Evolutionary conservation across 2,113 vertebrate genomes (phyloP).

Genomic region (Odocoileus hemionus): DNA sequence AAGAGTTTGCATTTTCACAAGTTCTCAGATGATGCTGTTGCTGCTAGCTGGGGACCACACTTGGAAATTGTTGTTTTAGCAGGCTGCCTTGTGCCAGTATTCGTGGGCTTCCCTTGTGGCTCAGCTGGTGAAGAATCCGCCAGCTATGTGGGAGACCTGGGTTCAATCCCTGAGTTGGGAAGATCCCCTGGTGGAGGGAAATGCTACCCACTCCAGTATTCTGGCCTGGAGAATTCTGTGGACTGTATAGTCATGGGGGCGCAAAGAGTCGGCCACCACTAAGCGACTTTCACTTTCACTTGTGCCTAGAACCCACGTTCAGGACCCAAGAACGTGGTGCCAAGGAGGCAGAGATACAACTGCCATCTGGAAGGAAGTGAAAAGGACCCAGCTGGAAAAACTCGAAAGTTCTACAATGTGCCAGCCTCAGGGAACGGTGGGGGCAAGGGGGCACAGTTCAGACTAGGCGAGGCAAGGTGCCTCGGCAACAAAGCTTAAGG

Average conservation of each 20-base stretch:
- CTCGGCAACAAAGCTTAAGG: background rate
- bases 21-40: background rate
- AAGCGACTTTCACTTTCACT: background rate
- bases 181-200: background rate
- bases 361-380: background rate
- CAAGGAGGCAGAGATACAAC: background rate
- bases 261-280: background rate
- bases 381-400: background rate
- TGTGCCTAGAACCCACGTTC: background rate
- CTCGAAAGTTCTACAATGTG: background rate
- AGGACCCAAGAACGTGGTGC: background rate
- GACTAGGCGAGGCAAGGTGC: background rate
- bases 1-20: background rate
- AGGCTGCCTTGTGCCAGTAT: background rate
- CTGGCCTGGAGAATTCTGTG: background rate
- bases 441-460: background rate
- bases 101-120: background rate
- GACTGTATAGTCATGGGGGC: background rate
- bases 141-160: background rate
- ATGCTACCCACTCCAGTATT: background rate
- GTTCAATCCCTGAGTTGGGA: background rate
- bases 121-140: background rate
- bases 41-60: background rate
- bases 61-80: background rate
- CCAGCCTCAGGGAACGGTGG: background rate